Evolutionary conservation across 2,888 invertebrate genomes (phyloP).

Genomic region (Parochlus steinenii): DNA sequence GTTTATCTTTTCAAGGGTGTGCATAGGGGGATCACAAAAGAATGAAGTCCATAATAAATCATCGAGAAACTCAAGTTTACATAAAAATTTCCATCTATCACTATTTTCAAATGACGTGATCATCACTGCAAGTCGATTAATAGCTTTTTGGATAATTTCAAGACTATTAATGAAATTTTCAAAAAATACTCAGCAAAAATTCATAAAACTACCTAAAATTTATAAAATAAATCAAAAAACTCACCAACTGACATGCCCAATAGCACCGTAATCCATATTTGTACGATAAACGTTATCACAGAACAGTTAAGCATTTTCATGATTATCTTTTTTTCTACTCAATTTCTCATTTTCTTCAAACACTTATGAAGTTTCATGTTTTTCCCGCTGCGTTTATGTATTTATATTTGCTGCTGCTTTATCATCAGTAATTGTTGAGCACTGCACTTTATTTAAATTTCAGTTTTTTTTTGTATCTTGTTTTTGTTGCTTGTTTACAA

Average conservation of each 20-base stretch:
- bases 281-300: conserved; percentile 7
- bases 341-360: conserved; percentile 1
- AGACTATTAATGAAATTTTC: background rate
- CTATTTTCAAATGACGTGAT: no score
- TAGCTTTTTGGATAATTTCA: background rate
- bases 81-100: no score
- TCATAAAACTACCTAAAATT: background rate
- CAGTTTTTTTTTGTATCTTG: background rate
- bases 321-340: background rate
- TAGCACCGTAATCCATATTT: conserved; percentile 2
- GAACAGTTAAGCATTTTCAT: conserved; percentile 4
- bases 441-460: background rate
- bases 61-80: no score
- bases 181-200: no score
- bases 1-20: no score
- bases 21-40: no score
- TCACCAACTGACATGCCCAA: background rate
- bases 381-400: no score
- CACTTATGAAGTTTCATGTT: no score
- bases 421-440: no score
- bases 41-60: no score
- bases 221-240: background rate
- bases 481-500: background rate
- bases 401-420: no score
- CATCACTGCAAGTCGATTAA: no score